Evolutionary conservation across 2,797 vertebrate genomes (phyloP).

Genomic region (Dipus sagitta): DNA sequence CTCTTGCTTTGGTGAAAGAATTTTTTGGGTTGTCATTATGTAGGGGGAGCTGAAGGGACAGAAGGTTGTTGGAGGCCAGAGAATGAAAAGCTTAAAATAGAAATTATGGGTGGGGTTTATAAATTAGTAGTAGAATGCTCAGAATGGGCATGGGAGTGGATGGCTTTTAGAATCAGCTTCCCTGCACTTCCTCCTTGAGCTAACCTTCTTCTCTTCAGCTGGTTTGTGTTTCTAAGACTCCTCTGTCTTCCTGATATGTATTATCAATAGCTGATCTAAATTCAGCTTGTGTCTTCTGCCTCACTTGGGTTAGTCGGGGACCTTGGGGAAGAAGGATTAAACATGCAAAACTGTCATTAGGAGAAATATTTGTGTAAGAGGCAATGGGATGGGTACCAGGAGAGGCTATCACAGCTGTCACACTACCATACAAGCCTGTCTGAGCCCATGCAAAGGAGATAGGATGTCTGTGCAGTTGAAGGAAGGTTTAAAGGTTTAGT

Average conservation of each 20-base stretch:
- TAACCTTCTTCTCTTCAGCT: not conserved
- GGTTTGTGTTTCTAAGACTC: not conserved
- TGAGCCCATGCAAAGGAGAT: not conserved
- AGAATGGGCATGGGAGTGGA: not conserved
- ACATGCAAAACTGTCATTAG: not conserved
- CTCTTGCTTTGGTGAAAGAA: not conserved
- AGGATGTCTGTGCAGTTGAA: not conserved
- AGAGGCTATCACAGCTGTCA: not conserved
- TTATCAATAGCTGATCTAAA: not conserved
- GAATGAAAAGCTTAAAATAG: not conserved
- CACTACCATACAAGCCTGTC: no score
- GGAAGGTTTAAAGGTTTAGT: not conserved
- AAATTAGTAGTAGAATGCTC: not conserved
- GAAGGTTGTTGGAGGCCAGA: not conserved
- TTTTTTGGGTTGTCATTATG: no score
- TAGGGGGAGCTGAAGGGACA: not conserved
- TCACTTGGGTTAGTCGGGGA: not conserved
- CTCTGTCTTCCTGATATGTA: not conserved
- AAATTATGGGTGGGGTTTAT: not conserved
- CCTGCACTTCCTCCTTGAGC: not conserved
- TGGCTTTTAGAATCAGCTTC: not conserved
- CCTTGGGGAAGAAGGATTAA: not conserved
- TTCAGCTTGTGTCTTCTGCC: not conserved
- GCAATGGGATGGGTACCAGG: not conserved
- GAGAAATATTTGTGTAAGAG: not conserved